Conservation (phyloP, 2,888 invertebrate species). For the Papilio protenor region DNA sequence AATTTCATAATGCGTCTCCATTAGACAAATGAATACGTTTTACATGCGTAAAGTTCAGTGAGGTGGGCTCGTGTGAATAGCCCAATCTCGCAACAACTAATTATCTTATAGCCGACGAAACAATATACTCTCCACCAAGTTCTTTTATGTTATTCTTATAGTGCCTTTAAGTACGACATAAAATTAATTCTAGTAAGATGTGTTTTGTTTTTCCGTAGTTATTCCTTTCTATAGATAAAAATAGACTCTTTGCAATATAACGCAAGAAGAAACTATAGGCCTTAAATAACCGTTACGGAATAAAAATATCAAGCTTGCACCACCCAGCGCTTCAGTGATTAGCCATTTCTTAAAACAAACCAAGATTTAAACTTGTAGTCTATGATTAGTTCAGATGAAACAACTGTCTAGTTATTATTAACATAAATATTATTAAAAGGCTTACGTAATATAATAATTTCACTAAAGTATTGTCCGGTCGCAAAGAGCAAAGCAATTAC, state of each 20-base stretch:
- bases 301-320: no score
- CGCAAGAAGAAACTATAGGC: no score
- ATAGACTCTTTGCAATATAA: no score
- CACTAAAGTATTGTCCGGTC: conserved; percentile 22
- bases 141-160: neutral
- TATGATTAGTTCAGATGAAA: neutral
- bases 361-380: neutral
- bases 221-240: no score
- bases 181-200: neutral
- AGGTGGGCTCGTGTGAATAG: conserved; percentile 14
- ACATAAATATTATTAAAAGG: neutral
- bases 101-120: neutral
- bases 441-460: conserved; percentile 7
- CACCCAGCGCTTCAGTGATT: no score
- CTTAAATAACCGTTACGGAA: no score
- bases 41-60: conserved; percentile 33
- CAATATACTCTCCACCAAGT: neutral
- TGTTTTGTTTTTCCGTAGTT: no score
- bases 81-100: conserved; percentile 2
- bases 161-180: neutral
- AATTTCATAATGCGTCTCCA: conserved; percentile 35
- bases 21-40: conserved; percentile 39
- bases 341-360: no score
- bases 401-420: neutral
- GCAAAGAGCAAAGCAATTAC: conserved; percentile 25